Evolutionary conservation across 2,888 invertebrate genomes (phyloP), one percentile per base, ranked within the genome.

Genomic region (Ligdia adustata): DNA sequence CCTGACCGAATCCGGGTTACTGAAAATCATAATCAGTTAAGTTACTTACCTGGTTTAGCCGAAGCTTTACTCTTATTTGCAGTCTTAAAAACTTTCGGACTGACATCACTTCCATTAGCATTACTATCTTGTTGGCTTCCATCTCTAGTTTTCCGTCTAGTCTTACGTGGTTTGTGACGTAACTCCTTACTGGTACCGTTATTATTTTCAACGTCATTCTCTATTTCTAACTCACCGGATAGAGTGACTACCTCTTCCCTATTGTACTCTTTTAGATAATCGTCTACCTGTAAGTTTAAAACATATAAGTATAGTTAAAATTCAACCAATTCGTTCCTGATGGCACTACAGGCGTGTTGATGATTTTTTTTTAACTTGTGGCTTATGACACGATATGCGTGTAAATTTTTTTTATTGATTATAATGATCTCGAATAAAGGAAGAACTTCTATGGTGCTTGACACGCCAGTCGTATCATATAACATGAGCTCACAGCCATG

Each of bases 161-260:
- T 88, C 64, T 88, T 90, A 14, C 89, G 64, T 0, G 87, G 78
- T 54, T 90, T 91, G 53, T 90, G 82, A 6, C 84, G 69, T 0
- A 82, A 59, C 12, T 89, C 90, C 49, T 82, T 88, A 0, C 74
- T 59, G 0, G 65, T 71, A 1, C 85, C 83, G 14, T 90, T 91
- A 52, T 90, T 90, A 52, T 90, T 90, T 29, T 88, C 88, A 22
- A 82, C 65, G 57, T 90, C 90, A 69, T 91, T 88, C 50, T 91
- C 91, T 29, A 91, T 90, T 52, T 91, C 91, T n/a, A 91, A 54
- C 34, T 91, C 91, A 3, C 91, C 91, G 16, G 91, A 91, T 0
- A 91, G 62, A 2, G 90, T 91, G 0, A 90, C 83, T 3, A 85
- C 86, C 69, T 91, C 90, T 55, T 90, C 90, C 59, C 84, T 89